Evolutionary conservation across 2,888 invertebrate species (phyloP).

Genomic region (Sinopyrophorus schimmeli): DNA sequence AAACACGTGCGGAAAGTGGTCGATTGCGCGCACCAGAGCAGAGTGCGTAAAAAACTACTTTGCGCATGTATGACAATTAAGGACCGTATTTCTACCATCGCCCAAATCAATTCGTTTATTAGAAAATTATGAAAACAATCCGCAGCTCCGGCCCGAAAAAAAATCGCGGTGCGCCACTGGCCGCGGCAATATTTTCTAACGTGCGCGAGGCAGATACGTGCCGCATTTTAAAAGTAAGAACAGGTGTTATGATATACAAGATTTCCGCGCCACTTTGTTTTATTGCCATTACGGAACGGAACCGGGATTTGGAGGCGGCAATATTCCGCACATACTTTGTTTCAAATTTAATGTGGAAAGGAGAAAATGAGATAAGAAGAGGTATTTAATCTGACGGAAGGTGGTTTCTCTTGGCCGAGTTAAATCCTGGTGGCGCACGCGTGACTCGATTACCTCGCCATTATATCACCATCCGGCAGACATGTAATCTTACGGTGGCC

Average conservation of each 20-base stretch:
- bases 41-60: too few relatives aligned
- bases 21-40: too few relatives aligned
- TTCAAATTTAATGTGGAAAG: constrained; percentile 16
- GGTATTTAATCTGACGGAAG: constrained; percentile 27
- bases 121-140: too few relatives aligned
- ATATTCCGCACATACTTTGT: constrained; percentile 16
- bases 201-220: not conserved
- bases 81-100: too few relatives aligned
- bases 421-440: constrained; percentile 40
- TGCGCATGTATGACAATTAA: too few relatives aligned
- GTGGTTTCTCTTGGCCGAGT: constrained; percentile 24
- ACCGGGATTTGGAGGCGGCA: constrained; percentile 2
- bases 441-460: constrained; percentile 53
- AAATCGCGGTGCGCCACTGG: constrained; percentile 8
- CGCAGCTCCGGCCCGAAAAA: too few relatives aligned
- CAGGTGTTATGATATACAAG: constrained; percentile 19
- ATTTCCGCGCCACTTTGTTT: constrained; percentile 12
- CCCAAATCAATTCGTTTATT: too few relatives aligned
- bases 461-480: constrained; percentile 54
- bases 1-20: too few relatives aligned
- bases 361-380: constrained; percentile 19
- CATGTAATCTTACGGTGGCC: constrained; percentile 53
- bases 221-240: constrained; percentile 18
- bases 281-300: constrained; percentile 7
- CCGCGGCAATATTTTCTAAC: constrained; percentile 2